Base-by-base conservation (phyloP, 1,140 invertebrate species). In the Chironomus tepperi region DNA sequence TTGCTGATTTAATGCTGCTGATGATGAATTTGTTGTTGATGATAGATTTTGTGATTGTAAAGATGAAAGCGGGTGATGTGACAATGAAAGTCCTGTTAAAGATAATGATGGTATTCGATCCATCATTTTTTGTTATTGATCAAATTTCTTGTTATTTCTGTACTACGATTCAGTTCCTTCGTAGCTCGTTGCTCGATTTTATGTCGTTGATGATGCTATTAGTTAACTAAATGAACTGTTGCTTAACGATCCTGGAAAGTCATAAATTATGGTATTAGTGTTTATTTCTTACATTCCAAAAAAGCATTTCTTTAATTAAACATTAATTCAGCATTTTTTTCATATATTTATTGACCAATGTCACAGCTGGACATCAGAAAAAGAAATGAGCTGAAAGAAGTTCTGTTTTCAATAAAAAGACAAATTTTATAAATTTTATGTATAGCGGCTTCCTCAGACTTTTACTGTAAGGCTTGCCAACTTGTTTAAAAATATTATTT, bases 81-180 rank as follows among this genome's bases (percentile, higher is more conserved):
- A 78, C 75, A 82, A 79, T 77, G 81, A 82, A 76, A 82, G 77
- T 76, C 81, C 81, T 74, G 81, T 80, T 74, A 82, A 77, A 74
- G 81, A 82, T 76, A 82, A 75, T 75, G 81, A 81, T 76, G 81
- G 82, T 77, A 82, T 80, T 77, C 81, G 80, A 78, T 82, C 81
- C 81, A 82, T 82, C 81, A 82, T 82, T 80, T 79, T 79, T 70
- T 70, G 7, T 7, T 19, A 8, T 70, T 9, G 2, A 10, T 12
- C 9, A 7, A 57, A 2, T 57, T 57, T n/a, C 10, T 2, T 2
- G 47, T 57, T 57, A 2, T 57, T 57, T n/a, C n/a, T n/a, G n/a
- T n/a, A n/a, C n/a, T n/a, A n/a, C n/a, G n/a, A 57, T 2, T 34
- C 24, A 34, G 24, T 34, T 34, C 24, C 24, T 34, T 34, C 24